Evolutionary conservation across 2,113 vertebrate genomes (phyloP).

Genomic region (Syrrhaptes paradoxus): DNA sequence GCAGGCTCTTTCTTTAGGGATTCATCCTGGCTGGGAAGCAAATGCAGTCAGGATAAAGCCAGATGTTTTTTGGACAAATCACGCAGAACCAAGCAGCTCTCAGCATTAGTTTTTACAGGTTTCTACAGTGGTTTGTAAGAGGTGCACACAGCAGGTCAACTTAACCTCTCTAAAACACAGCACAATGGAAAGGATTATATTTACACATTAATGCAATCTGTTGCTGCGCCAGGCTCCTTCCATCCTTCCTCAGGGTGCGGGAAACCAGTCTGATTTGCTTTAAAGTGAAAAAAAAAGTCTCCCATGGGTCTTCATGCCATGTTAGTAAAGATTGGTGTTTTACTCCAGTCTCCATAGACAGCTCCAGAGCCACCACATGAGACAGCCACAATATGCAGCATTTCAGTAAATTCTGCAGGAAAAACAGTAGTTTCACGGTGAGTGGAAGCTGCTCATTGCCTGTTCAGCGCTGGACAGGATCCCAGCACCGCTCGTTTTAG

Average conservation of each 20-base stretch:
- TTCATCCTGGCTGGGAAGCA: background rate
- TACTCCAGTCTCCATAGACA: background rate
- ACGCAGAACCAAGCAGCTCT: background rate
- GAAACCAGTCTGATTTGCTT: background rate
- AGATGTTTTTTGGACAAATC: background rate
- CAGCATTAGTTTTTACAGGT: background rate
- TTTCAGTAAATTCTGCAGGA: background rate
- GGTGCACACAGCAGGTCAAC: background rate
- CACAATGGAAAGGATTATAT: background rate
- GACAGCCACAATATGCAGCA: background rate
- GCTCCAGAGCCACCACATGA: background rate
- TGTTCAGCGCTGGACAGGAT: background rate
- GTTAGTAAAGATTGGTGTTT: background rate
- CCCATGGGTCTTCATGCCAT: background rate
- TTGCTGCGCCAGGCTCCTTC: background rate
- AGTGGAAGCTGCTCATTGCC: background rate
- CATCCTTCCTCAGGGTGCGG: background rate
- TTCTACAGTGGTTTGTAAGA: background rate
- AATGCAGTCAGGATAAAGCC: background rate
- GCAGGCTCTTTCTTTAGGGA: background rate
- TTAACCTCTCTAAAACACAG: background rate
- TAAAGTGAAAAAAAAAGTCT: background rate
- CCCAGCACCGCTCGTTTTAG: background rate
- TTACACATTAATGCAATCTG: background rate
- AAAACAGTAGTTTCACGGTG: background rate